Evolutionary conservation across 2,888 invertebrate species (phyloP).

Genomic region (Pecten maximus): DNA sequence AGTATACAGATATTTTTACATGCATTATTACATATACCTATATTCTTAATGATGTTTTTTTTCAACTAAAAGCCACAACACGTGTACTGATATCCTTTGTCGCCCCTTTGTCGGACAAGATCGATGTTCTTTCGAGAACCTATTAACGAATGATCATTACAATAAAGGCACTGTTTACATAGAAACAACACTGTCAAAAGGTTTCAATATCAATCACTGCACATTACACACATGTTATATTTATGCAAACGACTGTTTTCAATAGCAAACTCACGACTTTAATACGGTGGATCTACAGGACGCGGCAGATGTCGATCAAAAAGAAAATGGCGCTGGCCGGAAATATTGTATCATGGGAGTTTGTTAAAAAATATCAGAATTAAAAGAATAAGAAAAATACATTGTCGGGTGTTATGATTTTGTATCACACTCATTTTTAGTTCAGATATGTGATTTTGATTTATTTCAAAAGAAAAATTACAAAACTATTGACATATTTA

Average conservation of each 20-base stretch:
- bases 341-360: constrained; percentile 12
- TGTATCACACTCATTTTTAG: not conserved
- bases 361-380: not conserved
- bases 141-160: no score
- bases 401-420: not conserved
- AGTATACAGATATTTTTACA: no score
- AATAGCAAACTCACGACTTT: not conserved
- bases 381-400: not conserved
- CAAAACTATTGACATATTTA: not conserved
- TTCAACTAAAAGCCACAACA: no score
- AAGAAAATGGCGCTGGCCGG: not conserved
- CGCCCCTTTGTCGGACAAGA: not conserved
- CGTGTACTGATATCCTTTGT: no score
- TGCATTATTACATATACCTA: no score
- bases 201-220: not conserved
- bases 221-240: not conserved
- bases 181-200: not conserved
- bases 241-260: not conserved
- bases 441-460: not conserved
- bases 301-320: not conserved
- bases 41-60: no score
- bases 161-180: not conserved
- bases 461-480: not conserved
- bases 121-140: no score
- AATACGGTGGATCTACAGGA: not conserved